Conservation (phyloP, 2,797 vertebrate species). For the Peromyscus attwateri region DNA sequence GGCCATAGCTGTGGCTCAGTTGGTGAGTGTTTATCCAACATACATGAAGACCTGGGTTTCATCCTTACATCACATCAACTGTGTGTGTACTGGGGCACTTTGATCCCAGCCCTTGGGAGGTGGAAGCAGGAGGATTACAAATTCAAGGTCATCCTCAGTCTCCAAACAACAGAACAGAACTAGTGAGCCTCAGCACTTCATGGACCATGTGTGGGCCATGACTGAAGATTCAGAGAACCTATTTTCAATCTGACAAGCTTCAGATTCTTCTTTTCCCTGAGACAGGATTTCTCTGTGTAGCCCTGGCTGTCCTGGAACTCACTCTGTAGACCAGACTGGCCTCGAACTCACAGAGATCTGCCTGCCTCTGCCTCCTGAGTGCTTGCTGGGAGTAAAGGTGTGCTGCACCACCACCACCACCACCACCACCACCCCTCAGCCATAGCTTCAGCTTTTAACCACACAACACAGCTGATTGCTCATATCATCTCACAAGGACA, state of each 20-base stretch:
- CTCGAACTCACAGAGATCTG: background rate
- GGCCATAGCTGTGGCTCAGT: background rate
- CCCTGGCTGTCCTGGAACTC: background rate
- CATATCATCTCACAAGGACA: background rate
- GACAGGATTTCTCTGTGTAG: background rate
- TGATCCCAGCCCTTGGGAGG: background rate
- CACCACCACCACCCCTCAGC: background rate
- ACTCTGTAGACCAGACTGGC: background rate
- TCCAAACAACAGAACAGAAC: background rate
- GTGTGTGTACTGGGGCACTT: background rate
- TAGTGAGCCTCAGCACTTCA: too few species aligned
- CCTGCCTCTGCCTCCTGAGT: background rate
- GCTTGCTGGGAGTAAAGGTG: background rate
- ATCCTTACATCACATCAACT: background rate
- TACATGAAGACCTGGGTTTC: background rate
- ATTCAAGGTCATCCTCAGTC: background rate
- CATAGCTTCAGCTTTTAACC: background rate
- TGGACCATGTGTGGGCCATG: background rate
- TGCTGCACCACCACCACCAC: background rate
- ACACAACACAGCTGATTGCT: rapidly evolving
- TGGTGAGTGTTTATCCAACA: too few species aligned
- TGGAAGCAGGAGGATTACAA: background rate
- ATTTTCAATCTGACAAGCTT: background rate
- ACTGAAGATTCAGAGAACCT: too few species aligned
- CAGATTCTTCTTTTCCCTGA: background rate